Percentiles rank a stretch among this genome's conserved stretches.
Conservation (phyloP, 2,113 vertebrate species). For the Erythrolamprus reginae region DNA sequence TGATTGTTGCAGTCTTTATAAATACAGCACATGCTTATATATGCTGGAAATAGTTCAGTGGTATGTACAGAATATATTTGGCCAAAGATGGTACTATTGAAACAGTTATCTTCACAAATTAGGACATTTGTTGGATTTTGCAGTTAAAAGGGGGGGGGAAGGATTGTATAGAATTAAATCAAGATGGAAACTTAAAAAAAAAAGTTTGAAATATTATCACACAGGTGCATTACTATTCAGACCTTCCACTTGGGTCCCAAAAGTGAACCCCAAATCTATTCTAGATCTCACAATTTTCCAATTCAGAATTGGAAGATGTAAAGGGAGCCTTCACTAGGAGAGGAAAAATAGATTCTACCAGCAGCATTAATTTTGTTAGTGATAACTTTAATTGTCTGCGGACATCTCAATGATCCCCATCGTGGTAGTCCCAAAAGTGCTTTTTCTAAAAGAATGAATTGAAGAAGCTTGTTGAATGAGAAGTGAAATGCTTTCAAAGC, state of each 20-base stretch:
- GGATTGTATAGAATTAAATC: background rate
- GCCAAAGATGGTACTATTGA: background rate
- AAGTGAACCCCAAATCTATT: background rate
- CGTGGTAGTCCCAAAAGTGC: background rate
- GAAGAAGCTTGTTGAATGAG: background rate
- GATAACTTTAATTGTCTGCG: background rate
- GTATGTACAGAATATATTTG: background rate
- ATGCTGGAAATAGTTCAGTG: background rate
- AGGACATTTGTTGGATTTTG: background rate
- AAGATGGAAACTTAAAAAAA: background rate
- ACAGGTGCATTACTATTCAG: background rate
- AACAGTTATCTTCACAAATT: background rate
- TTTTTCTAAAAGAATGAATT: background rate
- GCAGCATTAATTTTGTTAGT: background rate
- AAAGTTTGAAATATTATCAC: background rate
- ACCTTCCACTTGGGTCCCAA: background rate
- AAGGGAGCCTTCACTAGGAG: background rate
- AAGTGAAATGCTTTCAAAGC: background rate
- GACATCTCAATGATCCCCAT: background rate
- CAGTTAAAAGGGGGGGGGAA: background rate
- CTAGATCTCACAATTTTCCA: background rate
- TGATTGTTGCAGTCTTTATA: background rate
- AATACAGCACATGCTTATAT: background rate
- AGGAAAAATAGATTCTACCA: background rate
- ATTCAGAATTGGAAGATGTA: background rate